Evolutionary conservation across 2,797 vertebrate genomes (phyloP).

Genomic region (Coregonus ussuriensis): DNA sequence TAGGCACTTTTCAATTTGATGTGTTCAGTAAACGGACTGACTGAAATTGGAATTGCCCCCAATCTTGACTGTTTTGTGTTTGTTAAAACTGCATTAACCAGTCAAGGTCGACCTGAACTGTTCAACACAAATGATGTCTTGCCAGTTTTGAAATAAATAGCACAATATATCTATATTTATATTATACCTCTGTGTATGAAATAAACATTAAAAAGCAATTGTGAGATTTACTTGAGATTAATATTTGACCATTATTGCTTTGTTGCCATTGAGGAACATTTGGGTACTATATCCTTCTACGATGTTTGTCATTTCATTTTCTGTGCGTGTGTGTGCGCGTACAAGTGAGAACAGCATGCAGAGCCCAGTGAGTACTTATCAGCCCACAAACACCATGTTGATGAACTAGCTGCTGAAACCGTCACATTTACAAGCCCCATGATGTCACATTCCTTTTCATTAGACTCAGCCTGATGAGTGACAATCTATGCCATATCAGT

Average conservation of each 20-base stretch:
- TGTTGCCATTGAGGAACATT: neutral
- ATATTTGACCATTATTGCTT: neutral
- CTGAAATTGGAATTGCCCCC: neutral
- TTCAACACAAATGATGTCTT: constrained; percentile 51
- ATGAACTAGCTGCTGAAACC: neutral
- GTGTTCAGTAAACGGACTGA: neutral
- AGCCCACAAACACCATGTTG: neutral
- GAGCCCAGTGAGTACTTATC: neutral
- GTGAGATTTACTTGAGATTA: constrained; percentile 12
- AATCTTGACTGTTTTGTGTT: constrained; percentile 2
- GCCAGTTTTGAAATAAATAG: constrained; percentile 54
- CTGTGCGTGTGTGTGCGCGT: neutral
- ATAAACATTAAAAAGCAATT: constrained; percentile 37
- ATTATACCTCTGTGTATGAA: constrained; percentile 45
- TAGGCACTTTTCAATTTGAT: neutral
- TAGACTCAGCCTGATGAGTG: too few species aligned
- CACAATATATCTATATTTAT: constrained; percentile 55
- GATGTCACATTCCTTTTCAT: neutral
- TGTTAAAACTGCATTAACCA: constrained; percentile 14
- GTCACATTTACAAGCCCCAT: neutral
- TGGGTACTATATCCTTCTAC: neutral
- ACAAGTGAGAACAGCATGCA: neutral
- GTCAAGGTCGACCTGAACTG: constrained; percentile 44
- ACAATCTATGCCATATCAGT: too few species aligned
- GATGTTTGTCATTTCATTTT: neutral